phyloP scores from a whole-genome alignment of 1,140 invertebrate species.

The Mizuhopecten yessoensis region DNA sequence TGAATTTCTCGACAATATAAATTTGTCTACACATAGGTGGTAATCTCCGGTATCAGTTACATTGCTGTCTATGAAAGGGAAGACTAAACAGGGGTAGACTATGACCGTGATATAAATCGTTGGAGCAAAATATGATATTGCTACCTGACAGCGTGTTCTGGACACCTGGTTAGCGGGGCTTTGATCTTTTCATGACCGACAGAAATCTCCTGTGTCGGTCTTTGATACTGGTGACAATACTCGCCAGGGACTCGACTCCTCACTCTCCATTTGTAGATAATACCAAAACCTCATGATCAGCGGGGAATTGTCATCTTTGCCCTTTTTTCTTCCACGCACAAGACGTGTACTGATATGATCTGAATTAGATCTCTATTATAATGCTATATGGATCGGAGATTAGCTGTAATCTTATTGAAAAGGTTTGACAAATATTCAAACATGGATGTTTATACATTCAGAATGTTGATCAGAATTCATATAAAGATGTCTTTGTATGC shows the following conservation, averaged over 20 bases:
- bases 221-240: constrained; percentile 32
- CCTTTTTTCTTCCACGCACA: constrained; percentile 3
- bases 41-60: not conserved
- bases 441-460: not conserved
- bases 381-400: not conserved
- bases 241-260: constrained; percentile 17
- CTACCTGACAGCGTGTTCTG: not conserved
- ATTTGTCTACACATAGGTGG: constrained; percentile 26
- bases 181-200: not conserved
- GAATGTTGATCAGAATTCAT: constrained; percentile 23
- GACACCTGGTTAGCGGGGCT: not conserved
- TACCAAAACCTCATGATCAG: not conserved
- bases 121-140: constrained; percentile 34
- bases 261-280: not conserved
- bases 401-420: constrained; percentile 39
- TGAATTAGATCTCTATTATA: not conserved
- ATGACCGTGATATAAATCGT: not conserved
- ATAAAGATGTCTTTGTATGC: not conserved
- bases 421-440: not conserved
- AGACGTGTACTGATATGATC: not conserved
- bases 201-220: constrained; percentile 16
- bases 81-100: constrained; percentile 24
- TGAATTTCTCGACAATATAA: constrained; percentile 6
- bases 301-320: not conserved
- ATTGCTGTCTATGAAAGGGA: constrained; percentile 1